Evolutionary conservation across 2,797 vertebrate genomes (phyloP).

Genomic region (Peromyscus aztecus): DNA sequence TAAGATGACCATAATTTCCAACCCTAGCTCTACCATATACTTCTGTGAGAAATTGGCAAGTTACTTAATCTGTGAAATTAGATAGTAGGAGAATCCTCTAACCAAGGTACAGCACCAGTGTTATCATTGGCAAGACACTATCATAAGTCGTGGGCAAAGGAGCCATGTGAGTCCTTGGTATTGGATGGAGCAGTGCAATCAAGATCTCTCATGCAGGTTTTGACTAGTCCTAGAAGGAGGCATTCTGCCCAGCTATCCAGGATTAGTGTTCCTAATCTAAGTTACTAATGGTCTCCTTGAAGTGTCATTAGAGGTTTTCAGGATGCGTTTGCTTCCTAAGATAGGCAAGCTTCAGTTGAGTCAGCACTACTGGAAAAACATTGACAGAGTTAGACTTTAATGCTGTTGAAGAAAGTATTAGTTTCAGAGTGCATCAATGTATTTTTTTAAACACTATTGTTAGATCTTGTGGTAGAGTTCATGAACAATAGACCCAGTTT

Average conservation of each 20-base stretch:
- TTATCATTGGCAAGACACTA: slow-evolving; percentile 43
- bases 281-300: slow-evolving; percentile 63
- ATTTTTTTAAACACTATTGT: slow-evolving; percentile 5
- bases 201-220: slow-evolving; percentile 65
- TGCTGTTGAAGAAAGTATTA: slow-evolving; percentile 61
- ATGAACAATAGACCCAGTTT: slow-evolving; percentile 33
- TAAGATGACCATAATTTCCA: slow-evolving; percentile 55
- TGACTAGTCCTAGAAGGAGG: slow-evolving; percentile 66
- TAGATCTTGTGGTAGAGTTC: slow-evolving; percentile 64
- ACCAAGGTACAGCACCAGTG: slow-evolving; percentile 61
- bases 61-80: slow-evolving; percentile 73
- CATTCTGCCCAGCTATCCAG: slow-evolving; percentile 49
- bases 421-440: slow-evolving; percentile 64
- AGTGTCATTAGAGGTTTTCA: slow-evolving; percentile 66
- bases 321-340: slow-evolving; percentile 66
- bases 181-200: slow-evolving; percentile 56
- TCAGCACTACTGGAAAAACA: slow-evolving; percentile 63
- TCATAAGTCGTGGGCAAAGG: slow-evolving; percentile 25
- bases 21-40: slow-evolving; percentile 61
- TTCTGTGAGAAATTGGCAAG: slow-evolving; percentile 73
- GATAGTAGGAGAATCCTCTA: slow-evolving; percentile 68
- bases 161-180: slow-evolving; percentile 53
- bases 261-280: slow-evolving; percentile 68
- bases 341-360: slow-evolving; percentile 22
- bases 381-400: slow-evolving; percentile 51